A percentile compares a stretch with the other conserved stretches of the same genome.
Conservation (phyloP, 2,888 invertebrate genomes). For the Amphipoea oculea region DNA sequence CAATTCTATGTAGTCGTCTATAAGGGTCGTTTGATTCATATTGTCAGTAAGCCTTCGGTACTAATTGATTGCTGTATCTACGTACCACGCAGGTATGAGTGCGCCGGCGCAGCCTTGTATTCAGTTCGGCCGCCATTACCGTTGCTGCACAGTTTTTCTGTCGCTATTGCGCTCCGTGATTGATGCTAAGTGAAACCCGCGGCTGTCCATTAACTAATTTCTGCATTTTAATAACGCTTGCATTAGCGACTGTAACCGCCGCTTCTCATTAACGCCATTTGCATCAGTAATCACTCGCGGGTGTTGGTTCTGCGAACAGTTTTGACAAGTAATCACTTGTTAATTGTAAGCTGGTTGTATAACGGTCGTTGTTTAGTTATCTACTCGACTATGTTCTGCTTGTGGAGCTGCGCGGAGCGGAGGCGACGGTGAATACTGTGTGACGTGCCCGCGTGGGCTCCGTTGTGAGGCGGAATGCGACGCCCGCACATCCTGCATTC, state of each 20-base stretch:
- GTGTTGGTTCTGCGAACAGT: conserved; percentile 29
- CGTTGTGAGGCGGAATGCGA: background rate
- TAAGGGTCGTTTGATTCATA: background rate
- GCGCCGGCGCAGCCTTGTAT: conserved; percentile 15
- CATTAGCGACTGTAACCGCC: conserved; percentile 29
- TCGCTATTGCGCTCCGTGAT: conserved; percentile 41
- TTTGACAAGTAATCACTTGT: conserved; percentile 29
- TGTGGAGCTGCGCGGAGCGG: background rate
- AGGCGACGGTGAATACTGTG: background rate
- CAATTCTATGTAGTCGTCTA: too few relatives aligned
- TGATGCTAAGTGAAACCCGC: conserved; percentile 54
- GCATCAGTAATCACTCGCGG: conserved; percentile 39
- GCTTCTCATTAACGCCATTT: conserved; percentile 57
- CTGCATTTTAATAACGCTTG: conserved; percentile 48
- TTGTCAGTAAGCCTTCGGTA: background rate
- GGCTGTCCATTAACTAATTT: conserved; percentile 41
- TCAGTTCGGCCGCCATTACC: conserved; percentile 12
- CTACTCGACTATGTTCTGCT: background rate
- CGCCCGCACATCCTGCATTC: too few relatives aligned
- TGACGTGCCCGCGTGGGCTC: background rate
- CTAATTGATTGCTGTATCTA: background rate
- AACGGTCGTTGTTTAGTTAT: conserved; percentile 11
- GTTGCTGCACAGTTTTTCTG: conserved; percentile 26
- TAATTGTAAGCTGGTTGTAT: background rate
- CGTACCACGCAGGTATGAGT: background rate